These are phyloP conservation scores for Sitodiplosis mosellana DNA, from an alignment of 1,140 invertebrate genomes.

Conservation along the genomic window DNA sequence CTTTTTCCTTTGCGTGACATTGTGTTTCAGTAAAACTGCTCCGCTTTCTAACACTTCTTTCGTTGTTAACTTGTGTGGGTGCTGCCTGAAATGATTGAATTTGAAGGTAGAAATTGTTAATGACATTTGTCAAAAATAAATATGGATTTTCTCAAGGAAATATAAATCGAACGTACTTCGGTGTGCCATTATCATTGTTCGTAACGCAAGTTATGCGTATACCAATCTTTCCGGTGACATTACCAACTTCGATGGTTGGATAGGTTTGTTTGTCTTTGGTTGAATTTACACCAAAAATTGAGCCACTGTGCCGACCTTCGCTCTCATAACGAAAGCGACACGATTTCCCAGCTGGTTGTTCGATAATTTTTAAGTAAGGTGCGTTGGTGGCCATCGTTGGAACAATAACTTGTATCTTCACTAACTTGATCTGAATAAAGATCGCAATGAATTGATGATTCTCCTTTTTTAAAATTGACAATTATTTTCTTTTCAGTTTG, in stretches of 20 bases:
- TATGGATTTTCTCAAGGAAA: not conserved
- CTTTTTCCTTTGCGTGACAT: constrained; percentile 59
- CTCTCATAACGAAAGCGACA: constrained; percentile 82
- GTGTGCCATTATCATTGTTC: constrained; percentile 41
- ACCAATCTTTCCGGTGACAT: constrained; percentile 59
- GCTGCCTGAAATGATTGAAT: constrained; percentile 40
- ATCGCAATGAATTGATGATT: no score
- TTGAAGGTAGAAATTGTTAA: not conserved
- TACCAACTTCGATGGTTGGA: constrained; percentile 75
- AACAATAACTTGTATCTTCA: no score
- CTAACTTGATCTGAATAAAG: no score
- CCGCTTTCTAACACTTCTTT: constrained; percentile 82
- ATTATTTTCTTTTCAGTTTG: no score
- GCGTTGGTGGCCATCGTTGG: no score
- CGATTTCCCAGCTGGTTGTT: constrained; percentile 83
- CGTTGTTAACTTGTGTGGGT: constrained; percentile 91
- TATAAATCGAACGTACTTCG: no score
- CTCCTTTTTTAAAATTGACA: no score
- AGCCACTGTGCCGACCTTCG: constrained; percentile 86
- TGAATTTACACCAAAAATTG: constrained; percentile 76
- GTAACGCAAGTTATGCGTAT: constrained; percentile 83
- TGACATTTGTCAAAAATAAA: not conserved
- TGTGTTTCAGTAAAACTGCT: constrained; percentile 64
- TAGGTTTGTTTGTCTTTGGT: constrained; percentile 82
- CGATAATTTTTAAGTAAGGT: constrained; percentile 57